Percentiles rank a stretch among this genome's conserved stretches.
Conservation (phyloP, 2,113 vertebrate genomes). For the Ptyas mucosa region DNA sequence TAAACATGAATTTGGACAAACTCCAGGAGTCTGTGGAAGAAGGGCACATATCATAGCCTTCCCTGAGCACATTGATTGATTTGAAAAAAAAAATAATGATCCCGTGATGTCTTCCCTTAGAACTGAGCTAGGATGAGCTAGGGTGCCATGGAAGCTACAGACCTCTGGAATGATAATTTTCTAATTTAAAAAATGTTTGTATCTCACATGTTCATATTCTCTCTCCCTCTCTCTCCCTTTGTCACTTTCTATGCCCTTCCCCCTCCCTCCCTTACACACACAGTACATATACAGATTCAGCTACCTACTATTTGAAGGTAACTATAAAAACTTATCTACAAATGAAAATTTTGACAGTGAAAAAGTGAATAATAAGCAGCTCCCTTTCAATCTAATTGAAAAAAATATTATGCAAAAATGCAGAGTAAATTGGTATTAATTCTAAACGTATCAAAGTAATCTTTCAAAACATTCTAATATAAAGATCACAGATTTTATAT, state of each 20-base stretch:
- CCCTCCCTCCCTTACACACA: background rate
- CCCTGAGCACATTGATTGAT: background rate
- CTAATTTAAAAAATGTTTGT: background rate
- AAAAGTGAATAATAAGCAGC: background rate
- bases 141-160: background rate
- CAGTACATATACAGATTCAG: background rate
- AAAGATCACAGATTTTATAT: background rate
- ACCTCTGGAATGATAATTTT: background rate
- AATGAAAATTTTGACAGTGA: background rate
- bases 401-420: background rate
- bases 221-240: no score
- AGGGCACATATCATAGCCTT: background rate
- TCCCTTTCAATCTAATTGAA: background rate
- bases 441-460: background rate
- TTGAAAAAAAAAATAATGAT: background rate
- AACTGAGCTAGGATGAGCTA: background rate
- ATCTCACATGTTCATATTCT: background rate
- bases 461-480: background rate
- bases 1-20: background rate
- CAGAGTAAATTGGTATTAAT: background rate
- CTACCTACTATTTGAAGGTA: background rate
- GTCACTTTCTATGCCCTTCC: no score
- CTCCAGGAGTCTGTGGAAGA: background rate
- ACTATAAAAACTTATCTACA: background rate
- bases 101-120: background rate